These are phyloP conservation scores for Megalonaias nervosa DNA, from an alignment of 1,140 invertebrate species.

Conservation along the genomic window DNA sequence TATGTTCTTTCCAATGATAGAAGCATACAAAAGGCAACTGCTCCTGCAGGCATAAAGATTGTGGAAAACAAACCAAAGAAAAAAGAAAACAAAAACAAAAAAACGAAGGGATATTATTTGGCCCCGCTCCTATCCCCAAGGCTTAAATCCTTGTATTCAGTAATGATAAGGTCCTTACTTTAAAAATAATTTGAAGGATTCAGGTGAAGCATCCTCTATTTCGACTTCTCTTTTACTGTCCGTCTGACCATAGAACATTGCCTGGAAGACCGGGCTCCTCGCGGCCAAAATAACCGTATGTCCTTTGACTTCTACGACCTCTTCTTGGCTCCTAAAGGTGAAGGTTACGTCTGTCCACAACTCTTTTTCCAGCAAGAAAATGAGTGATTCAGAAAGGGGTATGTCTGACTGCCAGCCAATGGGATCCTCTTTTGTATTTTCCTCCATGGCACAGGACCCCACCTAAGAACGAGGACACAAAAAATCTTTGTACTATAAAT, in stretches of 20 bases:
- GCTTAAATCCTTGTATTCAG: too few species aligned
- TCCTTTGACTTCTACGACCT: neutral
- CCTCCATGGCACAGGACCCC: too few species aligned
- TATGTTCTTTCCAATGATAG: too few species aligned
- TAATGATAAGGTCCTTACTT: neutral
- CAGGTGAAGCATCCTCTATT: neutral
- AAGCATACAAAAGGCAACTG: too few species aligned
- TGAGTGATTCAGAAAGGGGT: neutral
- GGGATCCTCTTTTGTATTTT: neutral
- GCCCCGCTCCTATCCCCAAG: too few species aligned
- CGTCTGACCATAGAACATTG: slow-evolving; percentile 13
- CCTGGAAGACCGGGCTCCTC: slow-evolving; percentile 25
- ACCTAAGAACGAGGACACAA: too few species aligned
- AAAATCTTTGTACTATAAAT: too few species aligned
- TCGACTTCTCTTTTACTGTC: neutral
- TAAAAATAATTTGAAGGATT: neutral
- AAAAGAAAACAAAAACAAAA: too few species aligned
- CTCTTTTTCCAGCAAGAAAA: neutral
- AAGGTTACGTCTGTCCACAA: slow-evolving; percentile 14
- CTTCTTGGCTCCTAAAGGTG: neutral
- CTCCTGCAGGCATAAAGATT: too few species aligned
- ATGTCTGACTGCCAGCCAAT: slow-evolving; percentile 4
- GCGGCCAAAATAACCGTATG: slow-evolving; percentile 18
- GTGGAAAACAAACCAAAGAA: too few species aligned
- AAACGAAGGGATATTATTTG: too few species aligned